A percentile compares a stretch with the other conserved stretches of the same genome.
phyloP scores from a whole-genome alignment of 1,140 invertebrate species.

The Microplitis mediator region DNA sequence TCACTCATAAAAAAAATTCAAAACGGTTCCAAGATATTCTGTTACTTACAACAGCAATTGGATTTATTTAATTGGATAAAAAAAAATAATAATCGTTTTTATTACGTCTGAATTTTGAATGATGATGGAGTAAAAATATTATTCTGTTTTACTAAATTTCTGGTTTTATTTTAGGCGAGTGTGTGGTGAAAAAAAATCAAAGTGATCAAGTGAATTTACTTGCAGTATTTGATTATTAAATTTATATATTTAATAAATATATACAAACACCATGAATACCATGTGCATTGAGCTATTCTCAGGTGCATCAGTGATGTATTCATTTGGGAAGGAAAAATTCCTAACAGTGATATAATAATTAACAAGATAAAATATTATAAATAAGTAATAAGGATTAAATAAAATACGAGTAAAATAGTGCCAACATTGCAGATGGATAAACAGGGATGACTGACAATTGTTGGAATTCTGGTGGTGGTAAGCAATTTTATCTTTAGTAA shows the following conservation, averaged over 20 bases:
- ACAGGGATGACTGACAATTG: conserved; percentile 70
- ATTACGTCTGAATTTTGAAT: not conserved
- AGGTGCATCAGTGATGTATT: conserved; percentile 41
- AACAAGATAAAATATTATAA: not conserved
- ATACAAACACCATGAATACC: conserved; percentile 20
- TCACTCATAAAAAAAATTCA: not conserved
- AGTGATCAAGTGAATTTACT: not conserved
- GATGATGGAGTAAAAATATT: no score
- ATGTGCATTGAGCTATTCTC: conserved; percentile 16
- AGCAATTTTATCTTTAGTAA: conserved; percentile 44
- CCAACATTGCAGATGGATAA: conserved; percentile 61
- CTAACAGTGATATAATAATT: conserved; percentile 49
- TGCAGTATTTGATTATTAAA: not conserved
- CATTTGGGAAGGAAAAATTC: conserved; percentile 29
- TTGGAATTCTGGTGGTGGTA: conserved; percentile 69
- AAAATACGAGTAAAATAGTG: conserved; percentile 50
- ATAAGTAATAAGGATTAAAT: not conserved
- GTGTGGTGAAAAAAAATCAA: not conserved
- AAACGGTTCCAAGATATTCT: not conserved
- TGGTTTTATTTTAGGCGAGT: not conserved
- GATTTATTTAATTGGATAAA: conserved; percentile 11
- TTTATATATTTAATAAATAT: not conserved
- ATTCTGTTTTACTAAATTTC: no score
- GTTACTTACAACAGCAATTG: not conserved
- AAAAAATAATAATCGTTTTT: not conserved